phyloP scores from a whole-genome alignment of 2,797 vertebrate genomes.

The Netta rufina region DNA sequence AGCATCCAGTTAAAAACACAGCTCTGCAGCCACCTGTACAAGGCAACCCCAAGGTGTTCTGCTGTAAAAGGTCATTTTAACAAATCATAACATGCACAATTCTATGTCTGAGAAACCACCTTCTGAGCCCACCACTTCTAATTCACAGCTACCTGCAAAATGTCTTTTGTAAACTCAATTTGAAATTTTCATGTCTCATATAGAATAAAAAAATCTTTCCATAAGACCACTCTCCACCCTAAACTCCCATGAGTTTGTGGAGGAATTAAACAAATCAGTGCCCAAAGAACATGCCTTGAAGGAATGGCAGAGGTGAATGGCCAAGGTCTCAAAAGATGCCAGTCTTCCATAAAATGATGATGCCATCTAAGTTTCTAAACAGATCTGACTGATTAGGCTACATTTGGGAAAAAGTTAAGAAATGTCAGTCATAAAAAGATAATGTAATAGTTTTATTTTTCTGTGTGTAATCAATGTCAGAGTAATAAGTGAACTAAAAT shows the following conservation, averaged over 20 bases:
- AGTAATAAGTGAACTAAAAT: background rate
- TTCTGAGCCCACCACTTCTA: background rate
- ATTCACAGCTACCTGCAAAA: background rate
- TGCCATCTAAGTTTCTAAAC: background rate
- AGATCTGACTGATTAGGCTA: background rate
- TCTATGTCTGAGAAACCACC: background rate
- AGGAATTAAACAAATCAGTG: background rate
- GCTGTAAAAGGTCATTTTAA: background rate
- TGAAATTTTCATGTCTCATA: background rate
- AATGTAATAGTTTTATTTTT: background rate
- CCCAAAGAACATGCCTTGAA: background rate
- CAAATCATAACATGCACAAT: background rate
- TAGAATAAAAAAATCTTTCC: background rate
- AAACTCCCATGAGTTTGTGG: background rate
- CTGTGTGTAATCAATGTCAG: background rate
- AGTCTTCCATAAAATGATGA: background rate
- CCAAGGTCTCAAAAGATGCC: background rate
- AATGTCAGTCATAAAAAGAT: background rate
- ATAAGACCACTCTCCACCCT: background rate
- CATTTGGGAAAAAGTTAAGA: background rate
- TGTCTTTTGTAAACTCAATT: background rate
- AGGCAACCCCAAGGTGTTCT: background rate
- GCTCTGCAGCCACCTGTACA: background rate
- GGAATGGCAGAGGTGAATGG: background rate
- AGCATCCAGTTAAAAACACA: background rate